Percentiles rank a stretch among this genome's conserved stretches.
Evolutionary conservation across 2,888 invertebrate genomes (phyloP).

Genomic region (Nycteola revayana): DNA sequence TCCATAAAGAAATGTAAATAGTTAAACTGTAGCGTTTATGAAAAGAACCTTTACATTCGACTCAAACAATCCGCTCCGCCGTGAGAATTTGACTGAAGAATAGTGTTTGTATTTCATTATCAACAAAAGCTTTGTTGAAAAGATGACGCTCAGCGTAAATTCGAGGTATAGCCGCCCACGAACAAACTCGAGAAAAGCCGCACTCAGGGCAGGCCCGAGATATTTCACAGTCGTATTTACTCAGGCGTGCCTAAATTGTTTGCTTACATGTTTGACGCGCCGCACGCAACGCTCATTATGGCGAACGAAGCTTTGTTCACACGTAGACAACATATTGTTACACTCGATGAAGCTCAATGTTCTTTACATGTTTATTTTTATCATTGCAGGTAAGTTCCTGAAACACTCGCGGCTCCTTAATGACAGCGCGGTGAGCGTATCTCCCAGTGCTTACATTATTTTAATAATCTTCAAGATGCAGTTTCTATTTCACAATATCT

Average conservation of each 20-base stretch:
- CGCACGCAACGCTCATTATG: conserved; percentile 80
- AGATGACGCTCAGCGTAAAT: conserved; percentile 73
- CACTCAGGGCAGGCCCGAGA: conserved; percentile 68
- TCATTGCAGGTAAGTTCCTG: conserved; percentile 74
- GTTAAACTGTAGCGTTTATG: conserved; percentile 33
- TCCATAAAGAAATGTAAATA: conserved; percentile 28
- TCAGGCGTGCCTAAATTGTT: conserved; percentile 81
- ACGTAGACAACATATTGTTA: conserved; percentile 76
- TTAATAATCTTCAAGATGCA: conserved; percentile 24
- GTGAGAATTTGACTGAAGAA: conserved; percentile 61
- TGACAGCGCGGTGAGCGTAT: conserved; percentile 63
- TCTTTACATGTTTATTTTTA: conserved; percentile 75
- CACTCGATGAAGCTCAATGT: conserved; percentile 68
- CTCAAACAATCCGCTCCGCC: conserved; percentile 58
- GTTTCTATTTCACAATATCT: conserved; percentile 5
- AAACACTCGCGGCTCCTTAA: conserved; percentile 57
- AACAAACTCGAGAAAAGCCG: conserved; percentile 61
- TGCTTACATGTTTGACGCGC: conserved; percentile 81
- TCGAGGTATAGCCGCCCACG: conserved; percentile 65
- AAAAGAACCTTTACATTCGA: conserved; percentile 51
- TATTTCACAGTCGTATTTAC: conserved; percentile 79
- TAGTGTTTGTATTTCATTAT: conserved; percentile 79
- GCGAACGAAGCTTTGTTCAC: conserved; percentile 73
- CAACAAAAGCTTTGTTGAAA: conserved; percentile 75
- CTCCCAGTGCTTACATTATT: conserved; percentile 46